These are phyloP conservation scores for Mesembrinibis cayennensis DNA, from an alignment of 2,113 vertebrate genomes.

Conservation along the genomic window DNA sequence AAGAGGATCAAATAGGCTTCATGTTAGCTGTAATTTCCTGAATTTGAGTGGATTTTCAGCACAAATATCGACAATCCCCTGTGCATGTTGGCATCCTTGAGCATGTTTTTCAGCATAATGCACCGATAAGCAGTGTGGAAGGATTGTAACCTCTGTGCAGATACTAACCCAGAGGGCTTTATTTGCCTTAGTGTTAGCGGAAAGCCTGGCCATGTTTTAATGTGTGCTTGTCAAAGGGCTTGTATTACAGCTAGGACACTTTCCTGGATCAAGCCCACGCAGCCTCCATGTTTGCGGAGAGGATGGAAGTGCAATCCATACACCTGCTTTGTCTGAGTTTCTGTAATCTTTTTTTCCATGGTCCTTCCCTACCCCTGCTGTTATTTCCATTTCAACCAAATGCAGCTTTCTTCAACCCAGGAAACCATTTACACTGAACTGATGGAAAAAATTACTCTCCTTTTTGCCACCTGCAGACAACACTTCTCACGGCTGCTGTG, in stretches of 20 bases:
- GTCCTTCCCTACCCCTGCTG: neutral
- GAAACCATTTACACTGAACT: neutral
- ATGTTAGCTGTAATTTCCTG: slow-evolving; percentile 23
- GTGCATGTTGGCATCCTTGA: neutral
- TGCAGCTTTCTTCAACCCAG: neutral
- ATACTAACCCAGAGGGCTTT: neutral
- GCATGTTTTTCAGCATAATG: neutral
- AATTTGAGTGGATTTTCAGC: slow-evolving; percentile 37
- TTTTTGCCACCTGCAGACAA: neutral
- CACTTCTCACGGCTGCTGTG: neutral
- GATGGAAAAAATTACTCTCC: neutral
- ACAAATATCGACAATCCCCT: neutral
- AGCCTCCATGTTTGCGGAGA: neutral
- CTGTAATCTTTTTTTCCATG: neutral
- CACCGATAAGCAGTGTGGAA: neutral
- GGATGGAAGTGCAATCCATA: neutral
- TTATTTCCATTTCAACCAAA: slow-evolving; percentile 18
- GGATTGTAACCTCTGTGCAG: neutral
- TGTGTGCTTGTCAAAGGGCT: neutral
- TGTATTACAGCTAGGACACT: neutral
- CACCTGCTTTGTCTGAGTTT: neutral
- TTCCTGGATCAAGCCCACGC: neutral
- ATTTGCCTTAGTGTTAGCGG: neutral
- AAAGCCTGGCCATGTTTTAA: neutral
- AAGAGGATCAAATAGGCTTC: slow-evolving; percentile 48